Evolutionary conservation across 2,797 vertebrate species (phyloP), one percentile per base, ranked within the genome.

Genomic region (Fratercula arctica): DNA sequence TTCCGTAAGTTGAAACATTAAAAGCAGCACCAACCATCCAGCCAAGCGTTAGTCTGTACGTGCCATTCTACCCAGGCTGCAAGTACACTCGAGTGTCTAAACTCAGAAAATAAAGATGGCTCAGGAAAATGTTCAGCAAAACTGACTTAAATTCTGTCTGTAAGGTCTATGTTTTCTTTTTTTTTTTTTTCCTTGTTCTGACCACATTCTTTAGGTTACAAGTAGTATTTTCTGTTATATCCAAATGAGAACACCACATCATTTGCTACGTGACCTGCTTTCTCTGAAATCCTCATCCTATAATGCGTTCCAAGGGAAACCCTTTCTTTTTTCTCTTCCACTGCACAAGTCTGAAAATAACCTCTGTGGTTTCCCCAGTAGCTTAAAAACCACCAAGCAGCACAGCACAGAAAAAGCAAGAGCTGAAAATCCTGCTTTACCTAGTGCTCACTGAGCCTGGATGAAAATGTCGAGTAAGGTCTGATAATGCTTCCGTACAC

Each of bases 241-340:
- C 45, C 3, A 23, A 54, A 39, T 45, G 25, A 60, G 25, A 20
- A 0, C 0, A 6, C 10, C 50, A 5, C 69, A n/a, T 35, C 1
- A 67, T 72, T 46, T 74, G 73, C 28, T 74, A 6, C 2, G 19
- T 59, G n/a, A 29, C 23, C 4, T 29, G 18, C 37, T 80, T 74
- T 63, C 11, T 80, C 41, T 11, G 31, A 48, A 80, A 53, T 13
- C 1, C 7, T 90, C 20, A 68, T 72, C 10, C 7, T 51, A 3
- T 23, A 53, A 13, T 35, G 11, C 50, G 7, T 57, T 77, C 31
- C 31, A 73, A 59, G 4, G 2, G 25, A 66, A 76, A 77, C 9
- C 3, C 41, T 85, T 59, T 43, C 4, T 28, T n/a, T 70, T 41
- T 48, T 24, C 8, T 68, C 4, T 63, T 68, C 18, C 18, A 29